Base-by-base conservation (phyloP, 1,140 invertebrate species). In the Latrodectus geometricus region DNA sequence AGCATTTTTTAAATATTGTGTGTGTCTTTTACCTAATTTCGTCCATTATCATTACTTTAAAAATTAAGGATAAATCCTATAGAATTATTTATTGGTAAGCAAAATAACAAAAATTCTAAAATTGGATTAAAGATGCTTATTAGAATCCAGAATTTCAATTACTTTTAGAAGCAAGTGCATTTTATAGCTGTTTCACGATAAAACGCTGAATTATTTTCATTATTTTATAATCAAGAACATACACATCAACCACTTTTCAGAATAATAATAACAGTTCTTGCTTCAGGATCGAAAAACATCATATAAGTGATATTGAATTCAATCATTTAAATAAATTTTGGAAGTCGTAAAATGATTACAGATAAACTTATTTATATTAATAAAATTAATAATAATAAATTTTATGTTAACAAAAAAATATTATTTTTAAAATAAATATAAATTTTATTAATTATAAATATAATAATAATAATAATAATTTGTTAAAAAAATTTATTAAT, bases 141-240 rank as follows among this genome's bases (percentile, higher is more conserved):
- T 70, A 68, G 74, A 54, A 35, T 69, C 56, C 61, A 76, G 54
- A 21, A 48, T 76, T 76, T 84, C 76, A 72, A 84, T 76, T 84
- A 76, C 75, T 48, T 15, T 54, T 61, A 61, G 82, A 76, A 52
- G 82, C 76, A 84, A 84, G 66, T 73, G 76, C n/a, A 76, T 84
- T 84, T 84, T 76, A 76, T 84, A 61, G 50, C 9, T 48, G 56
- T 73, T 84, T 84, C 68, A 84, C 72, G 61, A 84, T 52, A 48
- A 76, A n/a, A 56, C 74, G 21, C n/a, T 69, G 82, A 56, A 76
- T 84, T 76, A 84, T 73, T 69, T 73, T 74, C 69, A 83, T 83
- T 81, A 81, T 81, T 81, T 81, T 72, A 49, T 72, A 81, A 81
- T 81, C 66, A 81, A 49, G n/a, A 61, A 68, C 15, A n/a, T n/a